A percentile compares a stretch with the other conserved stretches of the same genome.
Conservation (phyloP, 2,888 invertebrate species). For the Tanytarsus gracilentus region DNA sequence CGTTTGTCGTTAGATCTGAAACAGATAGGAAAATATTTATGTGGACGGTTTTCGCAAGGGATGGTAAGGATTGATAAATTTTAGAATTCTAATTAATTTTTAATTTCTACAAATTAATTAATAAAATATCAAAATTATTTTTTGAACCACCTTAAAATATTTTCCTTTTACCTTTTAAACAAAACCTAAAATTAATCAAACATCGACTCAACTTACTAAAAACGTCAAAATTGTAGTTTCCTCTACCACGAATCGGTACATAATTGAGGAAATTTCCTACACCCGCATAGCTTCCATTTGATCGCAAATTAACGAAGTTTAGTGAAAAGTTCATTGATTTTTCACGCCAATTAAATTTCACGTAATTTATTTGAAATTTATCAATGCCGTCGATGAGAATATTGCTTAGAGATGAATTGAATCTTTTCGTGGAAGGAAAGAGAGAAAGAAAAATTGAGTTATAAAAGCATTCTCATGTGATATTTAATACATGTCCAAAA, state of each 20-base stretch:
- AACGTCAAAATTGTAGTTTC: constrained; percentile 11
- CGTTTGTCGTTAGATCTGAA: constrained; percentile 18
- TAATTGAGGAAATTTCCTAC: constrained; percentile 22
- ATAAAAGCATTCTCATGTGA: background rate
- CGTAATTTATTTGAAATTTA: constrained; percentile 20
- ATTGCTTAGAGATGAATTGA: constrained; percentile 7
- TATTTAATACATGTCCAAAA: too few relatives aligned
- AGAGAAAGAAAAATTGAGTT: background rate
- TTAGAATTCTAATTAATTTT: background rate
- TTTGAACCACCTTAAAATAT: background rate
- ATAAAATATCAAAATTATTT: background rate
- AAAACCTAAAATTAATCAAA: background rate
- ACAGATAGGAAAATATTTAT: too few relatives aligned
- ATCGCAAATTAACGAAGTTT: background rate
- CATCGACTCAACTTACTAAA: constrained; percentile 5
- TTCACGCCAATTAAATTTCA: constrained; percentile 5
- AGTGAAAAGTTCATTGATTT: constrained; percentile 25
- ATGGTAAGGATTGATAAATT: too few relatives aligned
- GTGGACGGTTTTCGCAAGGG: too few relatives aligned
- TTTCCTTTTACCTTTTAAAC: too few relatives aligned
- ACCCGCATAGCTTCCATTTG: constrained; percentile 9
- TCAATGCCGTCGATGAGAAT: constrained; percentile 14
- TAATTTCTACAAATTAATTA: background rate
- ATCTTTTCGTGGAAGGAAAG: background rate
- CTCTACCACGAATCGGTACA: constrained; percentile 10